Evolutionary conservation across 2,113 vertebrate genomes (phyloP), one percentile per base, ranked within the genome.

Genomic region (Vulpes vulpes): DNA sequence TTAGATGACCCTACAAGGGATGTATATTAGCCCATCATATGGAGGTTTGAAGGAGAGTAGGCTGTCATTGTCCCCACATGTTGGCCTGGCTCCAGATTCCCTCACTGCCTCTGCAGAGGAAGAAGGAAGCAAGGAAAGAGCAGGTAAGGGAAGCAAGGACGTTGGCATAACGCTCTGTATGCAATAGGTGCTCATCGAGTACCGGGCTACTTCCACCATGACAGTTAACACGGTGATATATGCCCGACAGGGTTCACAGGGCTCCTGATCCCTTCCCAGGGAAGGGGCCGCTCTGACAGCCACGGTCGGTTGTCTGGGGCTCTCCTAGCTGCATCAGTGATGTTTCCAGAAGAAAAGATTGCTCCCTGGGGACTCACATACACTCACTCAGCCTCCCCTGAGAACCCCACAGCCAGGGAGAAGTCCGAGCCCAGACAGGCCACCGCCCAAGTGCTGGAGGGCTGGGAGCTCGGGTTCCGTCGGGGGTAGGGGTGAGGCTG

Each of bases 381-480:
- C 12, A 8, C 14, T 23, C 8, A 0, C 38, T 78, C 22, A 32
- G 27, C 32, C 69, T 91, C 55, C 43, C 51, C 76, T 1, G 20
- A 62, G 32, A 64, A 83, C 0, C 1, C 8, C 23, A 14, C 74
- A 14, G n/a, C 10, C 17, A 38, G 38, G 25, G 6, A 8, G 19
- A 35, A 57, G 53, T 14, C 67, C 32, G 53, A 69, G 30, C 3
- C 20, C 69, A 2, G 15, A 38, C 38, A 80, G 23, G 17, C 57
- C 57, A 27, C 7, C 0, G 62, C 2, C 32, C 12, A 64, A 30
- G 30, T 10, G 10, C 0, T 0, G 1, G 1, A 5, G 15, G 57
- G 1, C 15, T 15, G 0, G 49, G 32, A n/a, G 85, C 22, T 32
- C 0, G 2, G 2, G 5, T 74, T 80, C 78, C 60, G 69, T 22